Percentiles rank a stretch among this genome's conserved stretches.
These are phyloP conservation scores for Nautilus pompilius DNA, from an alignment of 1,140 invertebrate species.

Conservation along the genomic window DNA sequence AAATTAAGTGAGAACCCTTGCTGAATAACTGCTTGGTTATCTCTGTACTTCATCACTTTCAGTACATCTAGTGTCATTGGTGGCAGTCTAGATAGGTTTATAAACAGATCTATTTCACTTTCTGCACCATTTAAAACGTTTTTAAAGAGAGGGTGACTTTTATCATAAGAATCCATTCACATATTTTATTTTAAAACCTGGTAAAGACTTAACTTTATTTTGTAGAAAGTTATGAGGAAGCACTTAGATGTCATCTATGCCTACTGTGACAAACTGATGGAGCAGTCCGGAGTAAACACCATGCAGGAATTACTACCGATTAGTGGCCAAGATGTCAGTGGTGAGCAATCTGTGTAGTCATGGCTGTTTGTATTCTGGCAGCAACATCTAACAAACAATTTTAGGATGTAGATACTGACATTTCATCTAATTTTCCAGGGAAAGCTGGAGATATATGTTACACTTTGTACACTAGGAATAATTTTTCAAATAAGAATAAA, in stretches of 20 bases:
- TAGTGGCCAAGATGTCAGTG: not conserved
- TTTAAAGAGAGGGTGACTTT: not conserved
- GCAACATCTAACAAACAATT: not conserved
- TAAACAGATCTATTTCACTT: not conserved
- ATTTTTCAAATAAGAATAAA: no score
- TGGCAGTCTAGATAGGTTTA: constrained; percentile 1
- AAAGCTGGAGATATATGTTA: no score
- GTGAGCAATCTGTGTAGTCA: not conserved
- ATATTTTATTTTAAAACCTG: no score
- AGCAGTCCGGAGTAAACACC: constrained; percentile 8
- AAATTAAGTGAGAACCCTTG: no score
- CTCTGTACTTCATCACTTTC: no score
- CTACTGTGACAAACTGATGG: constrained; percentile 16
- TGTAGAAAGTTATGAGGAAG: constrained; percentile 21
- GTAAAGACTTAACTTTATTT: not conserved
- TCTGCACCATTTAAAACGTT: not conserved
- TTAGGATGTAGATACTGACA: not conserved
- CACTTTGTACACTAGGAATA: no score
- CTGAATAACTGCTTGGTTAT: no score
- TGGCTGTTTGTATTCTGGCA: not conserved
- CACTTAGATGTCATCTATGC: constrained; percentile 18
- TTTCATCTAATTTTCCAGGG: not conserved
- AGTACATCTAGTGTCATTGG: no score
- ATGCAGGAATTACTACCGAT: constrained; percentile 6
- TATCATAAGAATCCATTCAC: not conserved